Evolutionary conservation across 2,888 invertebrate species (phyloP).

Genomic region (Phorcus lineatus): DNA sequence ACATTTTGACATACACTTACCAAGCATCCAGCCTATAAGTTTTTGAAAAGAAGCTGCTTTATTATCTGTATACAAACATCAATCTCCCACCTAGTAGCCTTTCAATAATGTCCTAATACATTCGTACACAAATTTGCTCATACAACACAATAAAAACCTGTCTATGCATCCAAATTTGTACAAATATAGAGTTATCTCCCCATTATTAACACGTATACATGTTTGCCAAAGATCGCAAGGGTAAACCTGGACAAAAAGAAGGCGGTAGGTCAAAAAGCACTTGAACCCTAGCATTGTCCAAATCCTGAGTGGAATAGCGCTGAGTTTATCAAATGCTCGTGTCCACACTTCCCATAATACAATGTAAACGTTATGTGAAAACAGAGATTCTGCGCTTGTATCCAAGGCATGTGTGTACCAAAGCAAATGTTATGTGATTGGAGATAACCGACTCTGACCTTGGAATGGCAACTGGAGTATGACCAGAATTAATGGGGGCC

Average conservation of each 20-base stretch:
- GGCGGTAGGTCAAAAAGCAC: conserved; percentile 2
- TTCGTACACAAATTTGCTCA: not conserved
- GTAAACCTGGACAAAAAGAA: conserved; percentile 8
- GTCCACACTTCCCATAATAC: too few species aligned
- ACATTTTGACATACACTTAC: too few species aligned
- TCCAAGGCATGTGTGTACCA: not conserved
- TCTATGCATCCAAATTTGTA: conserved; percentile 2
- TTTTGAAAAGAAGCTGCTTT: too few species aligned
- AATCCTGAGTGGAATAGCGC: not conserved
- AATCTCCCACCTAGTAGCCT: too few species aligned
- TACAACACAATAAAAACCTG: not conserved
- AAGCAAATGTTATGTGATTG: not conserved
- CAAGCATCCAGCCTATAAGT: too few species aligned
- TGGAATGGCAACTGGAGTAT: not conserved
- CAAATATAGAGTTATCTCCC: conserved; percentile 5
- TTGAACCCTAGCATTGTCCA: not conserved
- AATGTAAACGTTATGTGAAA: not conserved
- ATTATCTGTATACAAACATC: too few species aligned
- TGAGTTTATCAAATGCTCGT: too few species aligned
- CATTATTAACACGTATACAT: not conserved
- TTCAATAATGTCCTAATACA: not conserved
- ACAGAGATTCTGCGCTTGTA: not conserved
- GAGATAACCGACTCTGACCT: conserved; percentile 2
- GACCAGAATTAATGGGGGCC: conserved; percentile 8
- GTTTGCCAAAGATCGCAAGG: not conserved